Base-by-base conservation (phyloP, 1,140 invertebrate genomes). In the Drosophila mayri region DNA sequence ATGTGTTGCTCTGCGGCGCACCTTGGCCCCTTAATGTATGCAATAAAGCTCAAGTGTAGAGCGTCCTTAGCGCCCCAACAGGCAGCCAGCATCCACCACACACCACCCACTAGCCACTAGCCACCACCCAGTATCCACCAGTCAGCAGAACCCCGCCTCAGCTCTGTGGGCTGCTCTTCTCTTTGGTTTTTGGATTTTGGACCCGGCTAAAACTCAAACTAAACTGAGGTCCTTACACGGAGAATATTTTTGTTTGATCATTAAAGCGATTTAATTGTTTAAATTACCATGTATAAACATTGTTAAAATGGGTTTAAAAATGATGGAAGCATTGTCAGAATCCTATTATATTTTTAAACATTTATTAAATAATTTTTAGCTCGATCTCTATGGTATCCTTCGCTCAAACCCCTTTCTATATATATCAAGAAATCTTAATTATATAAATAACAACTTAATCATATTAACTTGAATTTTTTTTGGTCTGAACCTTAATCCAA, bases 1-100 rank as follows among this genome's bases (percentile, higher is more conserved):
- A 70, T 63, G 72, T 76, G 52, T 70, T 85, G 79, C 78, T 85
- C 66, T 90, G 84, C 61, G 86, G 65, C 86, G 67, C 81, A 88
- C 74, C 85, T 90, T 85, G 85, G 85, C 81, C 85, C 85, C 85
- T 85, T 88, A 88, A 88, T 88, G 85, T 88, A 88, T 88, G 85
- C 85, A 90, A 88, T 88, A 88, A 88, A 88, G 85, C 85, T 88
- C 78, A 88, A 88, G 85, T 90, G 86, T 81, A 76, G 85, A 60
- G 52, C 43, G 44, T 72, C 28, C 68, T 47, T 47, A 68, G 52
- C 52, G 52, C 52, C 52, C 77, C 57, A 38, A 25, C 73, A 83
- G 62, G 59, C 67, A 20, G 14, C 50, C 71, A 66, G 60, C 49
- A 35, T 14, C 58, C 52, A 40, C 32, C 47, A 20, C 37, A 52